phyloP scores from a whole-genome alignment of 92 coral and sea anemone species.

The Phenganax stokvisi region DNA sequence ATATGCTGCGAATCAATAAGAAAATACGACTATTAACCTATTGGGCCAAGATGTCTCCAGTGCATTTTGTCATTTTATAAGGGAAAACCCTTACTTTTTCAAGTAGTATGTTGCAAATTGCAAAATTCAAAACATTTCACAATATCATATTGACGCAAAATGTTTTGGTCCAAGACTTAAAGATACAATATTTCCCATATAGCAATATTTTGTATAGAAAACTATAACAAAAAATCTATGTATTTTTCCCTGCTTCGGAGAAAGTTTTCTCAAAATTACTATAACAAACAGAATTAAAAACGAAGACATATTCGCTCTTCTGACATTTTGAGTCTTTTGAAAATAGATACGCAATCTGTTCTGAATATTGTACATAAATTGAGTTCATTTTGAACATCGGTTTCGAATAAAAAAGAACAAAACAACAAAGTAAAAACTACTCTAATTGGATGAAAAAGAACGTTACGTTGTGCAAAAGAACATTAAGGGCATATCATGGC shows the following conservation, averaged over 20 bases:
- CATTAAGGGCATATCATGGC: not conserved
- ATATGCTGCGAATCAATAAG: slow-evolving; percentile 3
- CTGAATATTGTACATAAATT: not conserved
- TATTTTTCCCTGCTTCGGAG: not conserved
- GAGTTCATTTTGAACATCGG: not conserved
- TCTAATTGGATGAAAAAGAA: not conserved
- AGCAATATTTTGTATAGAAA: too few relatives aligned
- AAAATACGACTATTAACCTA: not conserved
- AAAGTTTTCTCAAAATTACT: not conserved
- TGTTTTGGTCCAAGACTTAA: too few relatives aligned
- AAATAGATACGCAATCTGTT: not conserved
- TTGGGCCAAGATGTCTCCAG: not conserved
- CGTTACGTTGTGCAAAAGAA: not conserved
- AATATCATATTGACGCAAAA: not conserved
- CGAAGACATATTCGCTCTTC: too few relatives aligned
- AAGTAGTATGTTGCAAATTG: too few relatives aligned
- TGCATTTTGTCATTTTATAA: not conserved
- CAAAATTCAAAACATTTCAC: not conserved
- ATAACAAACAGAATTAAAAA: too few relatives aligned
- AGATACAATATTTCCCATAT: too few relatives aligned
- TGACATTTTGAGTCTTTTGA: not conserved
- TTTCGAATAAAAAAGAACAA: not conserved
- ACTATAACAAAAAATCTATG: too few relatives aligned
- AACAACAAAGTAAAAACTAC: not conserved
- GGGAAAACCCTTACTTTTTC: too few relatives aligned